Percentiles rank a stretch among this genome's conserved stretches.
Evolutionary conservation across 2,113 vertebrate species (phyloP).

Genomic region (Anthoscopus minutus): DNA sequence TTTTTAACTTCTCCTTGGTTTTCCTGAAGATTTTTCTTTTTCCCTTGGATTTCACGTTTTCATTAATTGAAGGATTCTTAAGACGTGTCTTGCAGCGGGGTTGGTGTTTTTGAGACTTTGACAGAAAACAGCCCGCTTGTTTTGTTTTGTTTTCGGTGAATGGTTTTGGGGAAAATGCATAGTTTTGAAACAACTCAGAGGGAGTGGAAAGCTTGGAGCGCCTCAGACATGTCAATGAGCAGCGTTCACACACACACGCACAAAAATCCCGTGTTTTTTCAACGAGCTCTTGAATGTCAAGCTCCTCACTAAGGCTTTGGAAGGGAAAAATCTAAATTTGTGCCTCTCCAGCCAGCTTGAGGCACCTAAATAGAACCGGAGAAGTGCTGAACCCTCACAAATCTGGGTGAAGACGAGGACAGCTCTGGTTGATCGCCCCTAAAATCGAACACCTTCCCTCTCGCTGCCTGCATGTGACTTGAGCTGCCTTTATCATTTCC

Average conservation of each 20-base stretch:
- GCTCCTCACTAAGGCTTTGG: not conserved
- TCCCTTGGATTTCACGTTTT: not conserved
- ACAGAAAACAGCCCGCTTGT: slow-evolving; percentile 47
- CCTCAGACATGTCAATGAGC: not conserved
- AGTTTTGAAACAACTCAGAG: not conserved
- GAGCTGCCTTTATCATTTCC: not conserved
- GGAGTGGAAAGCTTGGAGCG: not conserved
- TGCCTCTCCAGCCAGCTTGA: not conserved
- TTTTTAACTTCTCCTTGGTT: not conserved
- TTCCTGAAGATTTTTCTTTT: slow-evolving; percentile 16
- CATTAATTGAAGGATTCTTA: slow-evolving; percentile 22
- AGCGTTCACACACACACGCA: not conserved
- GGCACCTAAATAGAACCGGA: not conserved
- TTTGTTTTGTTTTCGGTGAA: slow-evolving; percentile 33
- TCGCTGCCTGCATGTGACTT: not conserved
- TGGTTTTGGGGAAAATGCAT: not conserved
- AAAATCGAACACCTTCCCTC: not conserved
- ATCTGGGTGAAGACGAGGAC: not conserved
- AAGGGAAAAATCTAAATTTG: not conserved
- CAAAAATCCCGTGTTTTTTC: not conserved
- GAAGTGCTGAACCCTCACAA: not conserved
- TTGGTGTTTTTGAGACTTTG: slow-evolving; percentile 17
- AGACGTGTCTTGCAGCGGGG: not conserved
- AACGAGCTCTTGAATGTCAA: not conserved
- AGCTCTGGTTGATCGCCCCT: not conserved